Evolutionary conservation across 2,888 invertebrate genomes (phyloP).

Genomic region (Lottia gigantea): DNA sequence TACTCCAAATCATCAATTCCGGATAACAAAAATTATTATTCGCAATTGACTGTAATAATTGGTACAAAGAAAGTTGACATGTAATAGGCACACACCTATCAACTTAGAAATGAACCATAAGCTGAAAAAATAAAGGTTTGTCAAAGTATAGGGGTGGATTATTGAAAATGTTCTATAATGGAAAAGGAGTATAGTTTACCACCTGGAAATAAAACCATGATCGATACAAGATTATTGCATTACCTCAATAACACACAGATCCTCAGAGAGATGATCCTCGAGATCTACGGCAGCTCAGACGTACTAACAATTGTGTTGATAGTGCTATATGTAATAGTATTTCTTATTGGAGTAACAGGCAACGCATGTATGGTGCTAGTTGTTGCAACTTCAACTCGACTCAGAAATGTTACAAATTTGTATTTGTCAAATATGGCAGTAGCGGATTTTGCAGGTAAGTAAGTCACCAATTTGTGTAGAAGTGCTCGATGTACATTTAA

Average conservation of each 20-base stretch:
- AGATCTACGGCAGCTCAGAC: slow-evolving; percentile 16
- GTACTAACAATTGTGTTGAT: slow-evolving; percentile 30
- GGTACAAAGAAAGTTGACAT: no score
- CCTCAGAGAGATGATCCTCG: slow-evolving; percentile 12
- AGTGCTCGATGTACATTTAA: no score
- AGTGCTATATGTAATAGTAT: slow-evolving; percentile 40
- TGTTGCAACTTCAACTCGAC: slow-evolving; percentile 32
- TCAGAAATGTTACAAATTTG: slow-evolving; percentile 43
- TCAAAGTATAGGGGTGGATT: no score
- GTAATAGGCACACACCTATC: no score
- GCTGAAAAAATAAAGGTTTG: no score
- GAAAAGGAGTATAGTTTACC: no score
- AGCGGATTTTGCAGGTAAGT: slow-evolving; percentile 45
- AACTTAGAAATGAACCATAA: no score
- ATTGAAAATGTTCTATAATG: no score
- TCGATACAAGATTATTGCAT: slow-evolving; percentile 3
- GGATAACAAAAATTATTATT: no score
- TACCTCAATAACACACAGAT: slow-evolving; percentile 13
- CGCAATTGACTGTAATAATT: no score
- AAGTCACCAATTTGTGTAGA: slow-evolving; percentile 13
- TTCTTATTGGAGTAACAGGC: slow-evolving; percentile 39
- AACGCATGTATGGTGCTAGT: slow-evolving; percentile 39
- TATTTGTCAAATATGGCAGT: slow-evolving; percentile 44
- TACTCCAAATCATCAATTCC: no score
- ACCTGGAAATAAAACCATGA: background rate